Evolutionary conservation across 2,113 vertebrate genomes (phyloP).

Genomic region (Microtus oregoni): DNA sequence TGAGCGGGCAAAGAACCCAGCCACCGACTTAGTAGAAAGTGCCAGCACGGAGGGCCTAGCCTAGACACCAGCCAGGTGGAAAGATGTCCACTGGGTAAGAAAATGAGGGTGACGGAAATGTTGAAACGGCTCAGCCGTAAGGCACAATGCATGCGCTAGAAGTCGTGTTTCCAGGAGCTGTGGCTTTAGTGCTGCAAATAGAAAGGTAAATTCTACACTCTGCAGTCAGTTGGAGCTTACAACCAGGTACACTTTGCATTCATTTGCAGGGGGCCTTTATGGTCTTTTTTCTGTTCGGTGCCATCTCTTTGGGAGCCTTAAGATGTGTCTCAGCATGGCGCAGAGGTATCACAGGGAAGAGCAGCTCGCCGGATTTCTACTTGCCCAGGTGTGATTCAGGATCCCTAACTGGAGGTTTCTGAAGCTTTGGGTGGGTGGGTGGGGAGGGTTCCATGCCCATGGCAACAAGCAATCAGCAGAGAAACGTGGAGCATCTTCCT

Average conservation of each 20-base stretch:
- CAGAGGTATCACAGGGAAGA: neutral
- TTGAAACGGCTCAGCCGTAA: neutral
- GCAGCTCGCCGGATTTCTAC: neutral
- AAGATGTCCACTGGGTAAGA: neutral
- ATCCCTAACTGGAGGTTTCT: neutral
- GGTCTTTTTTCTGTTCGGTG: no score
- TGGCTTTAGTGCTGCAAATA: fast-evolving
- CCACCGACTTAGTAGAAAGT: neutral
- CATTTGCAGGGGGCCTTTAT: neutral
- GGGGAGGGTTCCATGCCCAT: neutral
- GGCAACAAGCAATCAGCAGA: neutral
- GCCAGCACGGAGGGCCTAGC: neutral
- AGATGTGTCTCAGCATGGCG: neutral
- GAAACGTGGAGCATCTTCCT: fast-evolving
- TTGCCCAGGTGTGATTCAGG: no score
- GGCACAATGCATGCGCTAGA: fast-evolving
- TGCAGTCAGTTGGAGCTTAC: neutral
- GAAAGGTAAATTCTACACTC: fast-evolving
- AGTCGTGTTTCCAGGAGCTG: fast-evolving
- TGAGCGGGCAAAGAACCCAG: neutral
- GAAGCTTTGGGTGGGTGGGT: neutral
- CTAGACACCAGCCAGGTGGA: neutral
- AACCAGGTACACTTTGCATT: neutral
- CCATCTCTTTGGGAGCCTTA: neutral
- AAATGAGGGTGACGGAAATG: neutral